These are phyloP conservation scores for Lycaena phlaeas DNA, from an alignment of 2,888 invertebrate species.

Conservation along the genomic window DNA sequence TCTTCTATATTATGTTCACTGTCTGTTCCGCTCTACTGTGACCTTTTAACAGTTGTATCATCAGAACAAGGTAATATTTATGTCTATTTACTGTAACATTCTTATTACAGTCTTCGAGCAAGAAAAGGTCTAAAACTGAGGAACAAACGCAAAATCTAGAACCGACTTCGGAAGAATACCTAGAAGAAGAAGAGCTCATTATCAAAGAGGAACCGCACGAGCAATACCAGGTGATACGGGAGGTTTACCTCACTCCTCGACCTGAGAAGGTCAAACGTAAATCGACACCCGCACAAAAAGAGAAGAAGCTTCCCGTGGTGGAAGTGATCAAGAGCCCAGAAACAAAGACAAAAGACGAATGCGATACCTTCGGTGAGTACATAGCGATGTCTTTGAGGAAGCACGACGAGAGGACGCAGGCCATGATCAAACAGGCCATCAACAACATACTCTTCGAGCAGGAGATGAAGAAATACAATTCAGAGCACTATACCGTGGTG, in stretches of 20 bases:
- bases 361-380: slow-evolving; percentile 60
- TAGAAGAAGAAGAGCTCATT: not conserved
- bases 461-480: slow-evolving; percentile 56
- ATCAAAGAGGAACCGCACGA: slow-evolving; percentile 11
- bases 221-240: not conserved
- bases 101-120: not conserved
- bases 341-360: slow-evolving; percentile 41
- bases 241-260: not conserved
- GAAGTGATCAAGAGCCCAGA: not conserved
- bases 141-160: no score
- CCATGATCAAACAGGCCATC: slow-evolving; percentile 62
- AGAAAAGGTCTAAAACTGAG: not conserved
- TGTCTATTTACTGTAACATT: not conserved
- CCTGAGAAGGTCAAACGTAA: not conserved
- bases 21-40: no score
- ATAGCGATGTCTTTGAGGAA: slow-evolving; percentile 56
- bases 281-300: slow-evolving; percentile 3
- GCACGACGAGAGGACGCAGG: slow-evolving; percentile 53
- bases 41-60: no score
- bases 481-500: slow-evolving; percentile 36
- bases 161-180: slow-evolving; percentile 1
- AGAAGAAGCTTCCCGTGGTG: not conserved
- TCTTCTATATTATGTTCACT: no score
- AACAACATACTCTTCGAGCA: slow-evolving; percentile 62
- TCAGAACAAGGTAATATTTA: no score